A percentile compares a stretch with the other conserved stretches of the same genome.
Conservation (phyloP, 2,113 vertebrate species). For the Cynopterus brachyotis region DNA sequence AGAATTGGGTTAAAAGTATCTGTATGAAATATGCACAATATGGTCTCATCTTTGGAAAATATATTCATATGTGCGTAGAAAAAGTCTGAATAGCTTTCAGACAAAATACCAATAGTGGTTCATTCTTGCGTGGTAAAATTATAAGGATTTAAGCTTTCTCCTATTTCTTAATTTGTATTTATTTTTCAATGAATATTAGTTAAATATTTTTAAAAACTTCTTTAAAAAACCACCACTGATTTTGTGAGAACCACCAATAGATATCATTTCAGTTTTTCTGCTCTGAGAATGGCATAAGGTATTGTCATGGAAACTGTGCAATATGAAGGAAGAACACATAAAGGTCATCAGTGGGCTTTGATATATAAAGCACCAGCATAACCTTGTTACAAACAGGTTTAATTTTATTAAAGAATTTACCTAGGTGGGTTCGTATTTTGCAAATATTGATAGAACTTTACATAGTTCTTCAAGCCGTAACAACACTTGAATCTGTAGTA, state of each 20-base stretch:
- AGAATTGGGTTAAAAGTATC: not conserved
- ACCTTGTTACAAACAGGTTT: not conserved
- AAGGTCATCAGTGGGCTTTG: not conserved
- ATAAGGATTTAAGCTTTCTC: not conserved
- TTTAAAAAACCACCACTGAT: not conserved
- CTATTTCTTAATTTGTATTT: not conserved
- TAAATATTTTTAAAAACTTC: not conserved
- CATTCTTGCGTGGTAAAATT: not conserved
- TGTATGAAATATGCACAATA: not conserved
- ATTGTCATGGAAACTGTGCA: not conserved
- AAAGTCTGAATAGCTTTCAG: not conserved
- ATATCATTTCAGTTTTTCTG: not conserved
- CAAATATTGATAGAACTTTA: not conserved
- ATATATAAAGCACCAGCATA: not conserved
- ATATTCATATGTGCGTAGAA: not conserved
- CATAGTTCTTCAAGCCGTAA: not conserved
- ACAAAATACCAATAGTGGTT: not conserved
- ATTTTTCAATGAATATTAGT: not conserved
- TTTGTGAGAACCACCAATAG: not conserved
- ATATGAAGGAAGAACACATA: not conserved
- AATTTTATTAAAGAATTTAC: not conserved
- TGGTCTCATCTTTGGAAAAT: not conserved
- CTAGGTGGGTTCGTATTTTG: not conserved
- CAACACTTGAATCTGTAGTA: not conserved
- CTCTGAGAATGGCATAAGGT: not conserved